A percentile compares a stretch with the other conserved stretches of the same genome.
These are phyloP conservation scores for Catharus fuscescens DNA, from an alignment of 2,113 vertebrate genomes.

Conservation along the genomic window DNA sequence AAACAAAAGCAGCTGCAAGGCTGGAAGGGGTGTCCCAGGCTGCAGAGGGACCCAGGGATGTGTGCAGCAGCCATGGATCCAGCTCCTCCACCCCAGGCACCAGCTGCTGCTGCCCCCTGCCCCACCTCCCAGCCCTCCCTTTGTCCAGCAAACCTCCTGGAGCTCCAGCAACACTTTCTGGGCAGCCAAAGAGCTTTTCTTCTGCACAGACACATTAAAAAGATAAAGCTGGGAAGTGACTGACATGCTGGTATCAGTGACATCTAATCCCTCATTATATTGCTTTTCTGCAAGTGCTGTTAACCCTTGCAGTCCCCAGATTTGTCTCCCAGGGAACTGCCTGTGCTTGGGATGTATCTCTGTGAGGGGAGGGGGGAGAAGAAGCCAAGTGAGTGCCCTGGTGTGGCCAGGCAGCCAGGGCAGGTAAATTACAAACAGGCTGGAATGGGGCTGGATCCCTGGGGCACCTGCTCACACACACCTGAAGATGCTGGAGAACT, in stretches of 20 bases:
- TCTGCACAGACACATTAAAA: background rate
- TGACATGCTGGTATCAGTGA: background rate
- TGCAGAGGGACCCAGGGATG: background rate
- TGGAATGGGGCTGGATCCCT: background rate
- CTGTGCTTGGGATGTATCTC: accelerated
- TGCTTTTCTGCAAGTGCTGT: background rate
- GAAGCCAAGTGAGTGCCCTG: background rate
- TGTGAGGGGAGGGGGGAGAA: background rate
- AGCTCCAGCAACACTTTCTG: background rate
- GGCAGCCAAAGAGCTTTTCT: background rate
- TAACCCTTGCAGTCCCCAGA: background rate
- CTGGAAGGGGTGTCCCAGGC: background rate
- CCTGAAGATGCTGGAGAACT: background rate
- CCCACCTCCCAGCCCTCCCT: background rate
- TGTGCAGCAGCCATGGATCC: background rate
- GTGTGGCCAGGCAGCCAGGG: background rate
- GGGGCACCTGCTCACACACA: background rate
- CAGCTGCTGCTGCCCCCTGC: background rate
- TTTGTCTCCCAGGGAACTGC: background rate
- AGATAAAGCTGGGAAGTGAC: background rate
- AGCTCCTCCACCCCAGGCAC: background rate
- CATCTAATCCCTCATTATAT: background rate
- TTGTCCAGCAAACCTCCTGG: background rate
- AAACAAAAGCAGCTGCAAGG: background rate
- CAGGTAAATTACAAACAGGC: background rate